phyloP scores from a whole-genome alignment of 2,113 vertebrate species.

The Pagrus major region DNA sequence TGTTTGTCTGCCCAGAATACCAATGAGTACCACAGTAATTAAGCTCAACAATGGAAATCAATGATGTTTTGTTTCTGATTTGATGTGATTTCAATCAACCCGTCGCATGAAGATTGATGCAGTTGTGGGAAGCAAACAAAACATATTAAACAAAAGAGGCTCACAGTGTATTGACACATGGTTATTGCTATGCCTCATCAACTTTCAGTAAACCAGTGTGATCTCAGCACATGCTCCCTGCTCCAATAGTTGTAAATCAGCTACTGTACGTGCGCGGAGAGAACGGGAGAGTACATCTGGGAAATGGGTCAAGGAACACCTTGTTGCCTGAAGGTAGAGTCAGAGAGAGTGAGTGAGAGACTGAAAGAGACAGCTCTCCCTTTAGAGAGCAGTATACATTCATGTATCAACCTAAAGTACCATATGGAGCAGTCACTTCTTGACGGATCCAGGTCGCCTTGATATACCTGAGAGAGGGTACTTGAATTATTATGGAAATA shows the following conservation, averaged over 20 bases:
- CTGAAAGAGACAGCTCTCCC: background rate
- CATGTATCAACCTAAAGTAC: background rate
- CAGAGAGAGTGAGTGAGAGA: conserved; percentile 2
- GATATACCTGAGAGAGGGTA: too few species aligned
- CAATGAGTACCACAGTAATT: conserved; percentile 43
- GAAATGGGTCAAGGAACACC: conserved; percentile 56
- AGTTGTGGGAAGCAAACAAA: conserved; percentile 42
- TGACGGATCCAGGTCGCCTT: too few species aligned
- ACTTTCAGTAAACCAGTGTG: conserved; percentile 47
- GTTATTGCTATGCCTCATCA: conserved; percentile 49
- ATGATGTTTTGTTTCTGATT: conserved; percentile 43
- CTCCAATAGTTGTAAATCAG: conserved; percentile 51
- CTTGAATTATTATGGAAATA: too few species aligned
- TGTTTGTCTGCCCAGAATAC: conserved; percentile 31
- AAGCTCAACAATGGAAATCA: conserved; percentile 58
- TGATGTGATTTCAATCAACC: conserved; percentile 48
- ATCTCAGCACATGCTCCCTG: conserved; percentile 47
- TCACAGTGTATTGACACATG: conserved; percentile 34
- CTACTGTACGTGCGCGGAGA: conserved; percentile 17
- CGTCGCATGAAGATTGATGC: conserved; percentile 34
- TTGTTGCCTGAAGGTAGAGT: conserved; percentile 41
- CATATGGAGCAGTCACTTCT: background rate
- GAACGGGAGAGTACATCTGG: conserved; percentile 25
- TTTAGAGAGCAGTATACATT: conserved; percentile 5
- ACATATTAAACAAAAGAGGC: conserved; percentile 40